phyloP scores from a whole-genome alignment of 2,888 invertebrate genomes.

The Boloria selene region DNA sequence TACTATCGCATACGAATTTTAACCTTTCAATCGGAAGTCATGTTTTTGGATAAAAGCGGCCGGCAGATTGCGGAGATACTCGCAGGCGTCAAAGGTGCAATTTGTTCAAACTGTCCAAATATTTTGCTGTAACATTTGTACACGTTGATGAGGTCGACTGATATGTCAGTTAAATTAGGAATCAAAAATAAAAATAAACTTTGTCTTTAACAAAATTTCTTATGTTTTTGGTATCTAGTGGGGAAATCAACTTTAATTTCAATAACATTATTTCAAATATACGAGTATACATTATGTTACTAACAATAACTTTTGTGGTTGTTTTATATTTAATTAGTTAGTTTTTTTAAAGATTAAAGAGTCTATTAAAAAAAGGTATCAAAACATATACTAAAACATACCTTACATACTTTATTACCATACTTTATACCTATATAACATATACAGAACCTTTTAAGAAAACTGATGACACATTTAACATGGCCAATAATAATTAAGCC shows the following conservation, averaged over 20 bases:
- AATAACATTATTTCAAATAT: no score
- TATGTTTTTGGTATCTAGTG: no score
- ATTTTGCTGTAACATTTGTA: slow-evolving; percentile 59
- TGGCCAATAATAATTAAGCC: neutral
- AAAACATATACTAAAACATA: no score
- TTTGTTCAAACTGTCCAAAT: slow-evolving; percentile 70
- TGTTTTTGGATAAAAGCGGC: slow-evolving; percentile 48
- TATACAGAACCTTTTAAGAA: neutral
- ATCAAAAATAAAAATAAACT: slow-evolving; percentile 6
- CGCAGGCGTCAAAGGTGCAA: slow-evolving; percentile 65
- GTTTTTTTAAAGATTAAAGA: no score
- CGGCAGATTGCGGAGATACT: slow-evolving; percentile 59
- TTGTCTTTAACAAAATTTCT: no score
- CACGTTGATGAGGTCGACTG: slow-evolving; percentile 56
- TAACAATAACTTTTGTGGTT: no score
- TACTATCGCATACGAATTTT: slow-evolving; percentile 19
- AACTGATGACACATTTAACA: neutral
- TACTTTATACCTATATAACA: no score
- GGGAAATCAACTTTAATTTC: no score
- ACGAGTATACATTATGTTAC: no score
- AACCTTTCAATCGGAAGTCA: slow-evolving; percentile 33
- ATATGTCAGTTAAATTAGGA: slow-evolving; percentile 44
- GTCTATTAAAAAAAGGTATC: no score
- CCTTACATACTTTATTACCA: no score
- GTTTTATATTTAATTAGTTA: no score